phyloP scores from a whole-genome alignment of 1,140 invertebrate species.

The Brachionus angularis region DNA sequence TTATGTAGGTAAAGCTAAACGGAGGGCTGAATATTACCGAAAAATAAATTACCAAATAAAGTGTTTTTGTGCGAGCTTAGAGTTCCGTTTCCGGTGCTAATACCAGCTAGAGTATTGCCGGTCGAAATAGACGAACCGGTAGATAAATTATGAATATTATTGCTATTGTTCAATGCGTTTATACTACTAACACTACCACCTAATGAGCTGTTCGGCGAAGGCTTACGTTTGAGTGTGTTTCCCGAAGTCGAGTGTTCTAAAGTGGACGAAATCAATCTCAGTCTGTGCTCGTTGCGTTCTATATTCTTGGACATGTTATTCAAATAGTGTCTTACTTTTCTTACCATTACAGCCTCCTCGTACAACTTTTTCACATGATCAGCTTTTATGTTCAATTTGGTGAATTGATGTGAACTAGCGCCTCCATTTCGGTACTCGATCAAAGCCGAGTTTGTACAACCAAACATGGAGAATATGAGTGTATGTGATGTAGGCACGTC shows the following conservation, averaged over 20 bases:
- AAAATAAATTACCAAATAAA: constrained; percentile 18
- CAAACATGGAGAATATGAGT: constrained; percentile 20
- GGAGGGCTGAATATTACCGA: too few relatives aligned
- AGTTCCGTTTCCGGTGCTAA: constrained; percentile 7
- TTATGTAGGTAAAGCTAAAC: background rate
- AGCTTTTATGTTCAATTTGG: background rate
- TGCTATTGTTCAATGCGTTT: constrained; percentile 15
- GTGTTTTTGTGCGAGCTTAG: constrained; percentile 12
- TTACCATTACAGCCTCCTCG: constrained; percentile 42
- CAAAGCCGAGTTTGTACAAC: background rate
- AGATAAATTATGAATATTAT: constrained; percentile 29
- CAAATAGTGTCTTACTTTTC: constrained; percentile 39
- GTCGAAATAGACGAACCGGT: constrained; percentile 1
- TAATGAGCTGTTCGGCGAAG: constrained; percentile 4
- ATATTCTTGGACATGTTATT: constrained; percentile 29
- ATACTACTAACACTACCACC: constrained; percentile 28
- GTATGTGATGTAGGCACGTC: constrained; percentile 20
- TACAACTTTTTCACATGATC: constrained; percentile 40
- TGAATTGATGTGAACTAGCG: background rate
- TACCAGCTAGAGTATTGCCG: background rate
- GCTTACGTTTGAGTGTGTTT: constrained; percentile 1
- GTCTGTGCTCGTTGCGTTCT: background rate
- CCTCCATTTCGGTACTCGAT: background rate
- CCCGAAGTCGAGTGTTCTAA: constrained; percentile 25
- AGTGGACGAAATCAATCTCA: constrained; percentile 29